Evolutionary conservation across 2,797 vertebrate species (phyloP).

Genomic region (Schizopygopsis pylzovi): DNA sequence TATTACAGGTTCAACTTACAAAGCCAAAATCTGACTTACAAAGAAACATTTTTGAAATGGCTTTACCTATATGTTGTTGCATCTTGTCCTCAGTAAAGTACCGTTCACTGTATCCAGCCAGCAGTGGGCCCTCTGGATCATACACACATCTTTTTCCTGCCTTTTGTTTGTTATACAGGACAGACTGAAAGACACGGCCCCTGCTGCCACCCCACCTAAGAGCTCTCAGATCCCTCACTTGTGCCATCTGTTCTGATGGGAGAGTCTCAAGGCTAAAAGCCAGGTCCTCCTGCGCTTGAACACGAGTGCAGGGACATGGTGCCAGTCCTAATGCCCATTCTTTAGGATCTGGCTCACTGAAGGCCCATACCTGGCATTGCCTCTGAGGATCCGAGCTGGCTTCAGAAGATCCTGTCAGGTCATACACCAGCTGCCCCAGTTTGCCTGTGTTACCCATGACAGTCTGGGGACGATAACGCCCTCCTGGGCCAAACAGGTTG

Average conservation of each 20-base stretch:
- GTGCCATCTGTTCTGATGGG: slow-evolving; percentile 53
- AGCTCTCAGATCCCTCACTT: slow-evolving; percentile 66
- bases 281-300: slow-evolving; percentile 77
- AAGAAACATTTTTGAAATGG: background rate
- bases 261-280: slow-evolving; percentile 73
- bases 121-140: slow-evolving; percentile 77
- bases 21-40: background rate
- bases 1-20: background rate
- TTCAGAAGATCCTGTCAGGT: slow-evolving; percentile 67
- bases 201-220: slow-evolving; percentile 72
- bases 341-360: slow-evolving; percentile 73
- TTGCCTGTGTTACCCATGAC: slow-evolving; percentile 72
- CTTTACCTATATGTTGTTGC: slow-evolving; percentile 79
- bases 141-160: slow-evolving; percentile 82
- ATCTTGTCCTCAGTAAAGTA: slow-evolving; percentile 70
- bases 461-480: slow-evolving; percentile 81
- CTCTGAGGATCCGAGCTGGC: slow-evolving; percentile 63
- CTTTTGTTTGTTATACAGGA: slow-evolving; percentile 73
- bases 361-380: slow-evolving; percentile 79
- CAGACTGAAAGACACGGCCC: slow-evolving; percentile 73
- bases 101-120: slow-evolving; percentile 80
- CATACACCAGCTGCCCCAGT: slow-evolving; percentile 77
- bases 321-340: slow-evolving; percentile 71
- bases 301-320: slow-evolving; percentile 79
- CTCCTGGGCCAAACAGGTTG: slow-evolving; percentile 75